These are phyloP conservation scores for Pelmatolapia mariae DNA, from an alignment of 2,113 vertebrate genomes.

Conservation along the genomic window DNA sequence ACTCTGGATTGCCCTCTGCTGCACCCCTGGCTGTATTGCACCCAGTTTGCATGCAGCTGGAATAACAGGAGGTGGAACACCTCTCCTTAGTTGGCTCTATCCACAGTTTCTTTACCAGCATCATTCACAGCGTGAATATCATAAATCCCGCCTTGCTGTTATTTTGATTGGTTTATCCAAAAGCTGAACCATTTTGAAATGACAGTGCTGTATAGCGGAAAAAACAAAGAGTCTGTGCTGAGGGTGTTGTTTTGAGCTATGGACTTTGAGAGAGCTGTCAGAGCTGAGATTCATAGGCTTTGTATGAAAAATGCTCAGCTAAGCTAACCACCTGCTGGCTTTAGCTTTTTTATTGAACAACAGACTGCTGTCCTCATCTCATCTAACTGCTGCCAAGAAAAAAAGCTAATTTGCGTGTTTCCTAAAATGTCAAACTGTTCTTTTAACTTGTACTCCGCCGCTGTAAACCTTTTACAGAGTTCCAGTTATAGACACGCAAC, in stretches of 20 bases:
- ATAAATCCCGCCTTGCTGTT: background rate
- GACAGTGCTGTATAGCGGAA: background rate
- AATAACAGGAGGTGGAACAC: background rate
- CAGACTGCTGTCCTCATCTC: background rate
- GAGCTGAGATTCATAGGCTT: background rate
- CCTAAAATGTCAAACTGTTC: background rate
- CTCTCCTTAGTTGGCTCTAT: background rate
- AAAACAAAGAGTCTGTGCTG: background rate
- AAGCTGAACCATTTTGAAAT: background rate
- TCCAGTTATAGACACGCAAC: background rate
- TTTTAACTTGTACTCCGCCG: background rate
- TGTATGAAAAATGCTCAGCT: background rate
- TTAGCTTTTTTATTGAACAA: background rate
- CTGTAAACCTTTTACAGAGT: background rate
- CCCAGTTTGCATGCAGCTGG: background rate
- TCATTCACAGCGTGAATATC: background rate
- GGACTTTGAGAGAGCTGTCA: background rate
- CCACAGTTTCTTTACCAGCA: background rate
- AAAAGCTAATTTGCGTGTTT: background rate
- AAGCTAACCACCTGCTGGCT: background rate
- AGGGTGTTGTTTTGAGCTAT: background rate
- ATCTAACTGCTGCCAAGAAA: background rate
- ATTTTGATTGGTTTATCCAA: background rate
- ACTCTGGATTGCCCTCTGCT: background rate
- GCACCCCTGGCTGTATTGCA: background rate